These are phyloP conservation scores for Scolopax rusticola DNA, from an alignment of 2,797 vertebrate genomes.

Conservation along the genomic window DNA sequence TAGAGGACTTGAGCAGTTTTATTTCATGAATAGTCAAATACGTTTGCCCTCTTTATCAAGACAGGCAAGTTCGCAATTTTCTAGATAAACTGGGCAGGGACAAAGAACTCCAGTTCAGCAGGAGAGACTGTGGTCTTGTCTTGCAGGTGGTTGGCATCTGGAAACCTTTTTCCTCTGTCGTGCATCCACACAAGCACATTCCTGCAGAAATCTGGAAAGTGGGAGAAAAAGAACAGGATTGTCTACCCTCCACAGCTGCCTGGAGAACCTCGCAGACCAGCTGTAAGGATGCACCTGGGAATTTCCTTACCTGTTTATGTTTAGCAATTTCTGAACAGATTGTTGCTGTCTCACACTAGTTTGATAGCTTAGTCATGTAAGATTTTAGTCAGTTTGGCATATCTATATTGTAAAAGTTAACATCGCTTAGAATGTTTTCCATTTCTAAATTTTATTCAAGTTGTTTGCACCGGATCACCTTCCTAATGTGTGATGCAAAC, in stretches of 20 bases:
- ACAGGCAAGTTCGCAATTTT: background rate
- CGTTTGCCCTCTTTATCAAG: background rate
- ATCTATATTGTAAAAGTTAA: background rate
- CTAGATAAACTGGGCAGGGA: background rate
- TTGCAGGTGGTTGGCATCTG: conserved; percentile 70
- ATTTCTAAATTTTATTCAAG: background rate
- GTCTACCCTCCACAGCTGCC: conserved; percentile 90
- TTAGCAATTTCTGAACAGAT: background rate
- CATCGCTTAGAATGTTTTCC: background rate
- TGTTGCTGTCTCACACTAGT: background rate
- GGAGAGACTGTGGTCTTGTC: conserved; percentile 13
- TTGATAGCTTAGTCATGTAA: background rate
- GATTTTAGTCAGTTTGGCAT: background rate
- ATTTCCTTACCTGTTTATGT: background rate
- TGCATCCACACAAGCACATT: conserved; percentile 84
- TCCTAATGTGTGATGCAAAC: too few relatives aligned
- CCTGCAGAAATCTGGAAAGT: conserved; percentile 76
- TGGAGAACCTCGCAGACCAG: conserved; percentile 88
- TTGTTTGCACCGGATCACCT: background rate
- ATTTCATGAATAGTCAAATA: background rate
- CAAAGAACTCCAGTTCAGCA: background rate
- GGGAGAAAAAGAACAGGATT: conserved; percentile 89
- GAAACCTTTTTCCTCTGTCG: conserved; percentile 67
- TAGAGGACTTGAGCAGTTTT: background rate
- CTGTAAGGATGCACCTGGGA: conserved; percentile 81